A percentile compares a stretch with the other conserved stretches of the same genome.
phyloP scores from a whole-genome alignment of 2,113 vertebrate genomes.

The Nettapus auritus region DNA sequence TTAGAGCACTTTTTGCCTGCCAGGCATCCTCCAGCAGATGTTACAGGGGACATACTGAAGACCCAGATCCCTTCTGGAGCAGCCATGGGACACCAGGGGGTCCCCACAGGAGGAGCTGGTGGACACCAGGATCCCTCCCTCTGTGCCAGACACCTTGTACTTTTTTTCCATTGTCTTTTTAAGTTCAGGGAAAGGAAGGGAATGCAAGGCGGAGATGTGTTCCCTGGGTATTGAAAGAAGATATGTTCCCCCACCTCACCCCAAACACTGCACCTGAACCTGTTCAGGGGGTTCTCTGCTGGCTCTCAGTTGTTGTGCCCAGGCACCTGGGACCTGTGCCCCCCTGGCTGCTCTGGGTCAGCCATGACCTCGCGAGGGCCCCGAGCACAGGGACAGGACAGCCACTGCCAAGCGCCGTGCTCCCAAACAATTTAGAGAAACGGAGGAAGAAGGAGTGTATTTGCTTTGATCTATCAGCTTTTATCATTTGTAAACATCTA shows the following conservation, averaged over 20 bases:
- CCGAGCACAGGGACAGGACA: background rate
- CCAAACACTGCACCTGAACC: background rate
- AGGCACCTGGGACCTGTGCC: background rate
- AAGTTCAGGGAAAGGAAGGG: background rate
- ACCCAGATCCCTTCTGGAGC: background rate
- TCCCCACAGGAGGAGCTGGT: background rate
- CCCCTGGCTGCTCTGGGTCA: background rate
- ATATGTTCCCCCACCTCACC: background rate
- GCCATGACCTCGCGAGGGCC: background rate
- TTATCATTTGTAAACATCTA: constrained; percentile 88
- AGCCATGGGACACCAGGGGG: background rate
- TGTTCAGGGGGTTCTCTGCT: background rate
- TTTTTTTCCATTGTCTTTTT: background rate
- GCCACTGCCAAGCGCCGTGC: background rate
- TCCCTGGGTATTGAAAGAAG: background rate
- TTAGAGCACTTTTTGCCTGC: background rate
- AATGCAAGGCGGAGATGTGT: background rate
- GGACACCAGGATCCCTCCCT: background rate
- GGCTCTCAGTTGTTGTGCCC: background rate
- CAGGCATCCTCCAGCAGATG: no score
- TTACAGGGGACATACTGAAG: rapidly evolving
- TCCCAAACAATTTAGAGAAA: constrained; percentile 34
- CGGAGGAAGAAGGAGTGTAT: constrained; percentile 46
- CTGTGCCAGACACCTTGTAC: background rate
- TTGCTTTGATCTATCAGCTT: constrained; percentile 82